These are phyloP conservation scores for Crotalus adamanteus DNA, from an alignment of 2,797 vertebrate species.

Conservation along the genomic window DNA sequence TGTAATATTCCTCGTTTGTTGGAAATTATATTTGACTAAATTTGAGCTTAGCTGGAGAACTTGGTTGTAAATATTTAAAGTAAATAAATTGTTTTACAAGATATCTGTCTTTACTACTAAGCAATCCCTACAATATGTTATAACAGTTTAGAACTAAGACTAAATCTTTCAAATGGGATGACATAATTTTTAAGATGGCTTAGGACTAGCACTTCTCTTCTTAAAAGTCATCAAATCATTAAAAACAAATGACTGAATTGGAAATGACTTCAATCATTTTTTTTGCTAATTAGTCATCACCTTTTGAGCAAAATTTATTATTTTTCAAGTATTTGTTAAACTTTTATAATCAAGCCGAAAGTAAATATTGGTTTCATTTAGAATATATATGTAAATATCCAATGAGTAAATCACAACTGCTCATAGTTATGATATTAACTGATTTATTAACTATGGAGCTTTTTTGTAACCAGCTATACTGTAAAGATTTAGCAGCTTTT, in stretches of 20 bases:
- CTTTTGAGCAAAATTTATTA: background rate
- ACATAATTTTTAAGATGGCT: background rate
- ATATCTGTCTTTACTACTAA: background rate
- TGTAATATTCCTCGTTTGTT: background rate
- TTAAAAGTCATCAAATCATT: background rate
- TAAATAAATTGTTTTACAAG: background rate
- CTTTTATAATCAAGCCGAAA: background rate
- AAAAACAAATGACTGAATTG: background rate
- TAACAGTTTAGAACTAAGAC: background rate
- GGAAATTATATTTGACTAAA: background rate
- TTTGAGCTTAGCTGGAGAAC: background rate
- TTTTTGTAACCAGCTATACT: background rate
- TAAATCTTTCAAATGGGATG: background rate
- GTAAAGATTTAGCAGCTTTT: background rate
- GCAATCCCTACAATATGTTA: background rate
- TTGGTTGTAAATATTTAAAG: background rate
- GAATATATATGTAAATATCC: background rate
- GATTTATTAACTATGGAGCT: background rate
- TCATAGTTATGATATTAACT: background rate
- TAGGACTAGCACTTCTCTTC: background rate
- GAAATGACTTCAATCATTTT: background rate
- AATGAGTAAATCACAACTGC: background rate
- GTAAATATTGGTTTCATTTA: background rate
- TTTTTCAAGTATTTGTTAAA: background rate
- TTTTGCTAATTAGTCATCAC: background rate